Evolutionary conservation across 2,888 invertebrate genomes (phyloP).

Genomic region (Notocelia uddmanniana): DNA sequence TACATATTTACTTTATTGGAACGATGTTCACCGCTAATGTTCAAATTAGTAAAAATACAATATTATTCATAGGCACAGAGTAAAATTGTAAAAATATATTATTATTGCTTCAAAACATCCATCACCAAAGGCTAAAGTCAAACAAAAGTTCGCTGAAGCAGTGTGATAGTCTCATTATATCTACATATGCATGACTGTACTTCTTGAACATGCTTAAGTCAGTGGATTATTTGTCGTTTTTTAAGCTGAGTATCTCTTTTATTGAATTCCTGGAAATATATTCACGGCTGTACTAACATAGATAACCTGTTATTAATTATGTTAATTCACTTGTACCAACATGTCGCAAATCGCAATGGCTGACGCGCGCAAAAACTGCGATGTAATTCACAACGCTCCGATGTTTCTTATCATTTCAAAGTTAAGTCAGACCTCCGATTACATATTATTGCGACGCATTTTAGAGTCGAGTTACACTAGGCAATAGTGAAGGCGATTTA

Average conservation of each 20-base stretch:
- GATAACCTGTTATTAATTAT: slow-evolving; percentile 33
- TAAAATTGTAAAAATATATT: neutral
- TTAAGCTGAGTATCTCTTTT: neutral
- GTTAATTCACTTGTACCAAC: slow-evolving; percentile 52
- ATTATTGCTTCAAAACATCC: neutral
- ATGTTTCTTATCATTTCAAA: neutral
- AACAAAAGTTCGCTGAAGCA: slow-evolving; percentile 1
- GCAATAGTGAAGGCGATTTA: neutral
- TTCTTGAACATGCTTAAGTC: neutral
- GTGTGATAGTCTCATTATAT: neutral
- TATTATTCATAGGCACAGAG: too few species aligned
- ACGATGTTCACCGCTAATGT: too few species aligned
- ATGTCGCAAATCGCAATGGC: slow-evolving; percentile 51
- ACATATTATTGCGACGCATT: neutral
- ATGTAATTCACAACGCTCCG: slow-evolving; percentile 45
- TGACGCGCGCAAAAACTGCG: slow-evolving; percentile 65
- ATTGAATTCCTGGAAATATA: neutral
- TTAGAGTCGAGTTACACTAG: neutral
- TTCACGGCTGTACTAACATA: slow-evolving; percentile 10
- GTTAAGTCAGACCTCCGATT: neutral
- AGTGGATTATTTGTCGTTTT: neutral
- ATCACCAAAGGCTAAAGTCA: neutral
- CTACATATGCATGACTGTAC: neutral
- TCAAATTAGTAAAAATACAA: too few species aligned
- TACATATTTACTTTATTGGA: too few species aligned